A percentile compares a stretch with the other conserved stretches of the same genome.
phyloP scores from a whole-genome alignment of 1,140 invertebrate species.

The Oscheius sp. region DNA sequence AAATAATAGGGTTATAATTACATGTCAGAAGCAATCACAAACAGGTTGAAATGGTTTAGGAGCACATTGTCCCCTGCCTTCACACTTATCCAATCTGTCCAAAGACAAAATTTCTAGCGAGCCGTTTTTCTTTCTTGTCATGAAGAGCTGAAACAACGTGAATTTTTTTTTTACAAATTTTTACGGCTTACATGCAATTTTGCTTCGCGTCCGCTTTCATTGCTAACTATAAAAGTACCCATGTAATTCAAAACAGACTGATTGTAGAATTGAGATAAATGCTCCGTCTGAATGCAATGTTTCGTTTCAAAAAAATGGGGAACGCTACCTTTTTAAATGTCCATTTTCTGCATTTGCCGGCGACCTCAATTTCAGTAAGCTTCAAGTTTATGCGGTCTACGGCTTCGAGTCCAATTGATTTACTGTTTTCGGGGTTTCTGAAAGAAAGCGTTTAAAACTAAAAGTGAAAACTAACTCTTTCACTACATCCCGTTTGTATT shows the following conservation, averaged over 20 bases:
- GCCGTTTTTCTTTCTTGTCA: background rate
- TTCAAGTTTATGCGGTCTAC: background rate
- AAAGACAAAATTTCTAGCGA: background rate
- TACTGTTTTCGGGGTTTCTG: background rate
- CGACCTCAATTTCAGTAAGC: background rate
- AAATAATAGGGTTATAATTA: too few relatives aligned
- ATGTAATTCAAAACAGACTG: background rate
- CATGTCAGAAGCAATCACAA: slow-evolving; percentile 17
- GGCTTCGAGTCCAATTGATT: background rate
- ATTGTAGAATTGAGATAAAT: background rate
- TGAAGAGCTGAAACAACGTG: background rate
- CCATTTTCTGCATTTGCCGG: background rate
- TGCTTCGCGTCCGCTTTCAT: background rate
- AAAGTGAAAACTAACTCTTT: background rate
- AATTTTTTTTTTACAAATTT: background rate
- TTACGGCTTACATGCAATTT: background rate
- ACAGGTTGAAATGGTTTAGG: background rate
- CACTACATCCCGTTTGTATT: background rate
- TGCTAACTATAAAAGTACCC: too few relatives aligned
- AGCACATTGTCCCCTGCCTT: background rate
- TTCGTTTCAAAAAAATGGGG: too few relatives aligned
- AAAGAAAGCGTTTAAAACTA: too few relatives aligned
- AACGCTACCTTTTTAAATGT: background rate
- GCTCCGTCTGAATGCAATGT: too few relatives aligned
- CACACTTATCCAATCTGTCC: background rate